Conservation (phyloP, 2,888 invertebrate genomes). For the Poecilus cupreus region DNA sequence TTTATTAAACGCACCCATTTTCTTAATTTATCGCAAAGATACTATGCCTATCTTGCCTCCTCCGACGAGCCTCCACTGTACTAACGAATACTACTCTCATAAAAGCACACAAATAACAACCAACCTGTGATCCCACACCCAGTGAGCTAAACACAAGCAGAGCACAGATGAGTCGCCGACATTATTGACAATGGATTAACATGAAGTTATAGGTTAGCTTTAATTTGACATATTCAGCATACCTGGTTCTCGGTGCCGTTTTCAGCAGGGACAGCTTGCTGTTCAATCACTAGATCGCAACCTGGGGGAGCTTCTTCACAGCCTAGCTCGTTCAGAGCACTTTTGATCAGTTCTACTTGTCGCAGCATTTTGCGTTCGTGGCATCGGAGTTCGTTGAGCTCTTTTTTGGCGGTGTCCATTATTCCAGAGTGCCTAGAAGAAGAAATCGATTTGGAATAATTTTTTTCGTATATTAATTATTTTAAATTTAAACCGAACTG, state of each 20-base stretch:
- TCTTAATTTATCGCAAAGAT: no score
- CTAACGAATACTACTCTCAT: neutral
- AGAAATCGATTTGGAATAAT: neutral
- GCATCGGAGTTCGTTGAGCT: slow-evolving; percentile 87
- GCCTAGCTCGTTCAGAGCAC: slow-evolving; percentile 89
- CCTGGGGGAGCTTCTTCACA: slow-evolving; percentile 92
- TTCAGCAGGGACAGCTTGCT: slow-evolving; percentile 70
- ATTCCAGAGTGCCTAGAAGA: slow-evolving; percentile 15
- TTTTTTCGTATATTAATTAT: no score
- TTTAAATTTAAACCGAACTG: no score
- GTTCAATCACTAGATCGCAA: slow-evolving; percentile 81
- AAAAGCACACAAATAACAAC: slow-evolving; percentile 8
- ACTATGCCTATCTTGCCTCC: no score
- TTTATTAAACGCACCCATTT: no score
- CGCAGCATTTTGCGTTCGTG: slow-evolving; percentile 88
- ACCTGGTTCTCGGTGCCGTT: slow-evolving; percentile 51
- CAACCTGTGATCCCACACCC: slow-evolving; percentile 33
- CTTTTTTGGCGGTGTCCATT: slow-evolving; percentile 74
- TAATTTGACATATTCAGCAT: neutral
- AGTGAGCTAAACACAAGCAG: slow-evolving; percentile 11
- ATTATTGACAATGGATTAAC: neutral
- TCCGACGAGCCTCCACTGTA: no score
- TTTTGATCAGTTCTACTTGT: slow-evolving; percentile 88
- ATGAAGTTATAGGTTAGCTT: neutral
- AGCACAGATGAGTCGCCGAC: neutral